phyloP scores from a whole-genome alignment of 2,113 vertebrate genomes.

The Nesogale talazaci region DNA sequence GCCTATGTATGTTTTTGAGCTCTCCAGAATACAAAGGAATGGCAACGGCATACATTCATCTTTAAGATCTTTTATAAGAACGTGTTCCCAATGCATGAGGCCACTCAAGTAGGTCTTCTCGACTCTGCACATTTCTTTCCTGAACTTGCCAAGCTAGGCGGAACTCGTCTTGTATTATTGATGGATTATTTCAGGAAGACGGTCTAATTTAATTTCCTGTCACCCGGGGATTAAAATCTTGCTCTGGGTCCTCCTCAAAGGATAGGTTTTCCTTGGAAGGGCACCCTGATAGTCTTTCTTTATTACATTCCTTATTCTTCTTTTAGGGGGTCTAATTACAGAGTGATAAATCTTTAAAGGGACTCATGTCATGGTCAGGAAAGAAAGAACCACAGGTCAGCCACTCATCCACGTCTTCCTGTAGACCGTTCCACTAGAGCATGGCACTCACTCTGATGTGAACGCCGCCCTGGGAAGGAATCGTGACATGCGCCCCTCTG shows the following conservation, averaged over 20 bases:
- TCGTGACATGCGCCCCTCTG: neutral
- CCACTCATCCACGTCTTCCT: constrained; percentile 8
- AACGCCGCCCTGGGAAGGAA: neutral
- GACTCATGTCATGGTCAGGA: constrained; percentile 41
- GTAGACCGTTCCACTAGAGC: constrained; percentile 14
- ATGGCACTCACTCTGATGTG: neutral
- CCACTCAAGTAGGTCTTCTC: constrained; percentile 56
- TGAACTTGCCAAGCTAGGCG: constrained; percentile 14
- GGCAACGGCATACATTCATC: constrained; percentile 48
- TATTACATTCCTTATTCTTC: constrained; percentile 40
- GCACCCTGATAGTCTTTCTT: constrained; percentile 22
- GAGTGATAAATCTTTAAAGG: constrained; percentile 61
- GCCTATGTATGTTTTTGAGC: neutral
- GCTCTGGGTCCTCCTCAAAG: constrained; percentile 35
- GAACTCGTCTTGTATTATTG: constrained; percentile 9
- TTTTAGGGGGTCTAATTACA: constrained; percentile 56
- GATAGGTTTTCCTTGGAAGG: constrained; percentile 58
- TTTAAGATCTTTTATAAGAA: constrained; percentile 59
- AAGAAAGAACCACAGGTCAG: constrained; percentile 52
- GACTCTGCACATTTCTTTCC: constrained; percentile 59
- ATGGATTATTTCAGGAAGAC: constrained; percentile 63
- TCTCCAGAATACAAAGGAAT: constrained; percentile 36
- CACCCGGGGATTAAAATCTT: constrained; percentile 39
- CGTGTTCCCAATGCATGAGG: constrained; percentile 46
- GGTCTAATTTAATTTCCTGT: constrained; percentile 65